These are phyloP conservation scores for Labeo rohita DNA, from an alignment of 2,113 vertebrate species.

Conservation along the genomic window DNA sequence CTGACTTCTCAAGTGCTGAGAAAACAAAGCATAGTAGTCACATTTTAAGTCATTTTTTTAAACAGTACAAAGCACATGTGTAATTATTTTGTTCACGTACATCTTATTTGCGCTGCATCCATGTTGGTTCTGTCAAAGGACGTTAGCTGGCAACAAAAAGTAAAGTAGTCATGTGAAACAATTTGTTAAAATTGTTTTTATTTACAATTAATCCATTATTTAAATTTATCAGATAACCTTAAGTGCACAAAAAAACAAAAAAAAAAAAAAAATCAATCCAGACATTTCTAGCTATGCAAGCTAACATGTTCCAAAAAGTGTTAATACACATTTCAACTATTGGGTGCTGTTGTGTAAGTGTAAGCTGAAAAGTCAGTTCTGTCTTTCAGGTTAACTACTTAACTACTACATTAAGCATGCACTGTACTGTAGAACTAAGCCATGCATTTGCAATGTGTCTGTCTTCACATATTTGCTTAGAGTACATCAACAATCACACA, in stretches of 20 bases:
- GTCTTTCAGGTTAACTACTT: too few species aligned
- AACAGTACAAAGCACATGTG: neutral
- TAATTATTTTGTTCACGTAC: slow-evolving; percentile 70
- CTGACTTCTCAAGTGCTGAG: slow-evolving; percentile 90
- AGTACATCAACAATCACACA: neutral
- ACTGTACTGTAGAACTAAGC: neutral
- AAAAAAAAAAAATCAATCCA: neutral
- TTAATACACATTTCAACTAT: too few species aligned
- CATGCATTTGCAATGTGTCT: neutral
- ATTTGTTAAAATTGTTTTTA: neutral
- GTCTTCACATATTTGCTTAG: neutral
- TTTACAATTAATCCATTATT: neutral
- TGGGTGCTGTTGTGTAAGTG: too few species aligned
- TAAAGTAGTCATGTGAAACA: neutral
- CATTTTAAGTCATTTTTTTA: neutral
- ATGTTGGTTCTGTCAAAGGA: slow-evolving; percentile 91
- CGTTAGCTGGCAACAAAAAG: slow-evolving; percentile 80
- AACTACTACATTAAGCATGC: neutral
- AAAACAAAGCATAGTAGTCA: neutral
- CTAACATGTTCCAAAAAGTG: too few species aligned
- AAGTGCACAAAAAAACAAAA: neutral
- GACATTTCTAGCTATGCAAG: neutral
- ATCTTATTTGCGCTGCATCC: slow-evolving; percentile 92
- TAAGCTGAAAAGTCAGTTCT: too few species aligned
- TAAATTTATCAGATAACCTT: too few species aligned